Base-by-base conservation (phyloP, 2,888 invertebrate genomes). In the Aspidiotus rigidus region DNA sequence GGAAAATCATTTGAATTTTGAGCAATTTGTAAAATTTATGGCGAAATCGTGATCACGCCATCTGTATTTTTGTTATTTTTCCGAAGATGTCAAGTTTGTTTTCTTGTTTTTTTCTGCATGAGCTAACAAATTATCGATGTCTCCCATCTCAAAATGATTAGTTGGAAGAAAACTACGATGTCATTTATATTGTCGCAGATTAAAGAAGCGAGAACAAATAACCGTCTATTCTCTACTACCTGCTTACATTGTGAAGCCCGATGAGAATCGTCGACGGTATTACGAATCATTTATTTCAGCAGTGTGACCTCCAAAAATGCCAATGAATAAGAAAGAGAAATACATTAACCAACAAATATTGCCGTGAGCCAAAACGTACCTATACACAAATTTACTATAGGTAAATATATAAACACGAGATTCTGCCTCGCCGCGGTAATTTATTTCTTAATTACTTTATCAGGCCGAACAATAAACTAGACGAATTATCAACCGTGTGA, bases 401-500 rank as follows among this genome's bases (percentile, higher is more conserved):
- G 28, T 28, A 28, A 28, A 28, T 28, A 28, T 28, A 28, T 28
- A 28, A 28, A 28, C 28, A 28, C 28, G 28, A 28, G 28, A 28
- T 28, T 28, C 28, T 28, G 28, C 28, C 28, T 28, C 28, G 28
- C 28, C 28, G 28, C 28, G 28, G 28, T 28, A 28, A 28, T 28
- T 66, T 59, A 57, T 66, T 57, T 44, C 40, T 66, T 66, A 66
- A 66, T 66, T 66, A 66, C 66, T 66, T 66, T 66, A 66, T 66
- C 49, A 59, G 16, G 49, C 16, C 40, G 56, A 11, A 44, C 49
- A 44, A 63, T 53, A 44, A 53, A 44, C 16, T 17, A 10, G 49
- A 66, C 44, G 57, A 62, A 62, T 40, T 40, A 62, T n/a, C 53
- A 63, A 54, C 40, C 55, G 64, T 55, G 62, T 49, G 55, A 64